Evolutionary conservation across 2,113 vertebrate species (phyloP).

Genomic region (Phoenicopterus ruber): DNA sequence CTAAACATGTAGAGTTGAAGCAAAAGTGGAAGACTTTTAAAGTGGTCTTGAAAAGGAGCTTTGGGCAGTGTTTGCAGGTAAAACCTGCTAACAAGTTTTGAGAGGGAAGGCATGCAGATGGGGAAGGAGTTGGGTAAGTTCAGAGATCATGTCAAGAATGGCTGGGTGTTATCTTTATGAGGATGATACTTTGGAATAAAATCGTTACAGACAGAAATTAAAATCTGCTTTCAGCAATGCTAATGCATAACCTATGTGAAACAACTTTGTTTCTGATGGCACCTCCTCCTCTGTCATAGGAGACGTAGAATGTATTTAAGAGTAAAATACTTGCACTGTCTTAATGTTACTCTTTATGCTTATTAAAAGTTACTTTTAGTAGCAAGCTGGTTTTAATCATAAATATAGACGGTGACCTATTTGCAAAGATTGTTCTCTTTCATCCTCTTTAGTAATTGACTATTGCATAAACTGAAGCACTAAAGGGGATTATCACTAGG

Average conservation of each 20-base stretch:
- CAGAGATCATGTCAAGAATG: neutral
- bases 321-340: neutral
- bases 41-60: neutral
- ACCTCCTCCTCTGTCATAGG: neutral
- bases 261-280: neutral
- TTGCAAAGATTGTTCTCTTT: conserved; percentile 67
- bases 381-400: conserved; percentile 41
- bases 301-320: neutral
- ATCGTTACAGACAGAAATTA: neutral
- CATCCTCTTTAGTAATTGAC: conserved; percentile 74
- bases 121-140: neutral
- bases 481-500: conserved; percentile 64
- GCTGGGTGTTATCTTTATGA: neutral
- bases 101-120: neutral
- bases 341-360: conserved; percentile 18
- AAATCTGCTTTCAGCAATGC: neutral
- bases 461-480: conserved; percentile 70
- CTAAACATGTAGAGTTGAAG: neutral
- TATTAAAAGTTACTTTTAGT: conserved; percentile 40
- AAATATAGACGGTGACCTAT: conserved; percentile 70
- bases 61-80: neutral
- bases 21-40: neutral
- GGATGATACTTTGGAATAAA: neutral
- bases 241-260: neutral
- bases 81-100: neutral